Base-by-base conservation (phyloP, 2,113 vertebrate genomes). In the Odocoileus virginianus region DNA sequence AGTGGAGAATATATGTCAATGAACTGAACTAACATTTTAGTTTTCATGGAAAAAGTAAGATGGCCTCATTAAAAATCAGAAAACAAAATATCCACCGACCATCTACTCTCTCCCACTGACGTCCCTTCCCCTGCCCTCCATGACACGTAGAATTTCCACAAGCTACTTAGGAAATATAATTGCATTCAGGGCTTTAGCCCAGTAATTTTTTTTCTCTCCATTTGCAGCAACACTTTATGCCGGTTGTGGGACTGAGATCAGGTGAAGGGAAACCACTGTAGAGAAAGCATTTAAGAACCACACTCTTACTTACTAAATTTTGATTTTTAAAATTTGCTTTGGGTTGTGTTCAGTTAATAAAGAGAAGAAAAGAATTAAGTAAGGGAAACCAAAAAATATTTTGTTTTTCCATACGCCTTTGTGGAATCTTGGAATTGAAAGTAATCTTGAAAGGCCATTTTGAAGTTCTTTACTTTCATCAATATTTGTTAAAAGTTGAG, bases 211-310 rank as follows among this genome's bases (percentile, higher is more conserved):
- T 93, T 74, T 71, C 36, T 95, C 50, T 84, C 43, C 6, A 40
- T 88, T 50, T 92, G 30, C 8, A 89, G 78, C 17, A 91, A 45
- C 9, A 36, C 5, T 87, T 82, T 86, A 40, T 52, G 45, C 54
- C 78, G 84, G 87, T 85, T 92, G 79, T 91, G 60, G 57, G 84
- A 87, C 50, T 95, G 43, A 95, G 81, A 97, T 87, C 47, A 92
- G 87, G 92, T 96, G 92, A 97, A 91, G 54, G 8, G 54, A 97
- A 97, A 55, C 54, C 94, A 91, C 78, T 87, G 58, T 79, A 90
- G 40, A 94, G 83, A 97, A 94, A 86, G 43, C 27, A 71, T 83
- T 96, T 90, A 58, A 96, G 67, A 94, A 52, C 14, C 84, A 28
- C 21, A 78, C 94, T 95, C 55, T 96, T 96, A 45, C 81, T 97